Percentiles rank a stretch among this genome's conserved stretches.
Conservation (phyloP, 37 sponge, comb jelly and placozoan species). For the Diacarnus erythraeanus region DNA sequence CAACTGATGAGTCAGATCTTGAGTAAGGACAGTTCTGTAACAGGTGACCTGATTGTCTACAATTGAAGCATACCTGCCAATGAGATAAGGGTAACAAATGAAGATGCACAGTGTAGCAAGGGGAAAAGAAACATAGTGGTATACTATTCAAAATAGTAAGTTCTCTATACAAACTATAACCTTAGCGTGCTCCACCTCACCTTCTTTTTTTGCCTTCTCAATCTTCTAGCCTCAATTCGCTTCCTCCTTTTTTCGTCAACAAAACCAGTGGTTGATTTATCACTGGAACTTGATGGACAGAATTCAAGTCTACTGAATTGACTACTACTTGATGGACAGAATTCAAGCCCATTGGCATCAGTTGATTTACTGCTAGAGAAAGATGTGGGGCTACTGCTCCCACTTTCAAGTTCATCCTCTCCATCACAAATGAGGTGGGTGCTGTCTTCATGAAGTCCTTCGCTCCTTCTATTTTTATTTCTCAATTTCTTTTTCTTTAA, state of each 20-base stretch:
- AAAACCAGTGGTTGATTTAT: too few species aligned
- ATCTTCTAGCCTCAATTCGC: slow-evolving; percentile 26
- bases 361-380: too few species aligned
- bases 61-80: slow-evolving; percentile 76
- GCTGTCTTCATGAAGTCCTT: background rate
- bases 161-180: background rate
- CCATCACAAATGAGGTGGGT: background rate
- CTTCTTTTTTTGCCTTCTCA: slow-evolving; percentile 45
- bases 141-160: too few species aligned
- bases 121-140: background rate
- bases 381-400: background rate
- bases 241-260: slow-evolving; percentile 19
- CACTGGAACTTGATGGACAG: too few species aligned
- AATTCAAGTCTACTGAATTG: too few species aligned
- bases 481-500: background rate
- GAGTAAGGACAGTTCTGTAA: slow-evolving; percentile 62
- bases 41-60: slow-evolving; percentile 70
- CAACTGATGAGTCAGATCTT: background rate
- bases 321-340: too few species aligned
- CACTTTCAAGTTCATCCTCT: background rate
- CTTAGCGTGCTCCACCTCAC: too few species aligned
- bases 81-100: background rate
- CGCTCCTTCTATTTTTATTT: background rate
- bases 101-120: background rate
- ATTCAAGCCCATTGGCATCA: too few species aligned